These are phyloP conservation scores for Calosoma granatense DNA, from an alignment of 1,140 invertebrate species.

Conservation along the genomic window DNA sequence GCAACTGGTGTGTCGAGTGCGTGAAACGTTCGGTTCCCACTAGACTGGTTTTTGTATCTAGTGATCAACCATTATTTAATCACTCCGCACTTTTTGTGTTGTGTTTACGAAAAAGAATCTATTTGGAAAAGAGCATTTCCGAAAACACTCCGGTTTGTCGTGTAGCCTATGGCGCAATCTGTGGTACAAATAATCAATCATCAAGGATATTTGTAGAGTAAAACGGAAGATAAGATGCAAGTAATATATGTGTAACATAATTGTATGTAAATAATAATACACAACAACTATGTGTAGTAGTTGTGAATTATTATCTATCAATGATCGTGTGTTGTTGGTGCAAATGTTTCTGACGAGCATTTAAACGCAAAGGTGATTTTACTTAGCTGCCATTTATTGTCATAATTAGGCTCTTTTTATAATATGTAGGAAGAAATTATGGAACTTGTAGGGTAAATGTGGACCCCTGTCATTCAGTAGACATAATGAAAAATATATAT, in stretches of 20 bases:
- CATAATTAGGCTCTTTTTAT: not conserved
- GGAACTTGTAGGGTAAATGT: too few relatives aligned
- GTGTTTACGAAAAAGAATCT: constrained; percentile 54
- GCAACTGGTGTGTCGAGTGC: constrained; percentile 28
- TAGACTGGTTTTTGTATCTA: constrained; percentile 17
- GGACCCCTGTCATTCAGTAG: not conserved
- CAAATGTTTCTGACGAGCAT: not conserved
- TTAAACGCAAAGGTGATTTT: not conserved
- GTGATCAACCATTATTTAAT: constrained; percentile 20
- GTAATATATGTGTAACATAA: too few relatives aligned
- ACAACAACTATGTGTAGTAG: too few relatives aligned
- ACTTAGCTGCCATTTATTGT: not conserved
- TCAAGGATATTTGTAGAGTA: not conserved
- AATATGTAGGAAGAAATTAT: not conserved
- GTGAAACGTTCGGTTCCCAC: constrained; percentile 18
- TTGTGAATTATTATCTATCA: too few relatives aligned
- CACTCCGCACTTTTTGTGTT: constrained; percentile 46
- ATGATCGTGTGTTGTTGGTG: not conserved
- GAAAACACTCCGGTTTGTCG: constrained; percentile 50
- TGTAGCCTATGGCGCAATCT: too few relatives aligned
- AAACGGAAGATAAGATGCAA: too few relatives aligned
- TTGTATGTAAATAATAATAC: too few relatives aligned
- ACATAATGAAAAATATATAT: too few relatives aligned
- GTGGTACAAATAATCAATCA: not conserved
- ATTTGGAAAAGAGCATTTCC: constrained; percentile 57